Evolutionary conservation across 37 sponge, comb jelly and placozoan species (phyloP), one percentile per base, ranked within the genome.

Genomic region (Corticium candelabrum): DNA sequence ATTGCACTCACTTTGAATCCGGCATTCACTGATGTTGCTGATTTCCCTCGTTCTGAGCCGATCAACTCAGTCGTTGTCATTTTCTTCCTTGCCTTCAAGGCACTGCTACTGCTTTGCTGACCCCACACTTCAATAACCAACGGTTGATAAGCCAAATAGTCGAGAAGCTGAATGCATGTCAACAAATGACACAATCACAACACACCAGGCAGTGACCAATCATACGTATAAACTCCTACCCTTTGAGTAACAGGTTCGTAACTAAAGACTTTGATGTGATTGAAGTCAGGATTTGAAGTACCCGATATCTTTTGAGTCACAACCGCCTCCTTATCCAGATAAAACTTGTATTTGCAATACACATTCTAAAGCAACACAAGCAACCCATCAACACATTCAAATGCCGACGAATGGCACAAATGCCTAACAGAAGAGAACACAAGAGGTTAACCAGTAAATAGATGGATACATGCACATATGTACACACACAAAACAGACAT

Each of bases 51-150:
- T n/a, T 82, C 72, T 3, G 35, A 37, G 57, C 43, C 31, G 11
- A 74, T 67, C 37, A 82, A 34, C 41, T 82, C 40, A 34, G 39
- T 50, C 29, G 83, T 82, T 2, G 78, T 62, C 68, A 76, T 36
- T 21, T 50, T 50, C 62, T 50, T 50, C n/a, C n/a, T n/a, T n/a
- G n/a, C n/a, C 3, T 76, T 77, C 1, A 38, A 11, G 2, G 15
- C 30, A 69, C 69, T 82, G 3, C 38, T 29, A 11, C 33, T 43
- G 1, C 67, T 70, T 77, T 89, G 83, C 2, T 85, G 77, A 2
- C 86, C 85, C 83, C 86, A 85, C 1, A 89, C 68, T 41, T 86
- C 87, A 32, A 89, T 86, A 2, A 86, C 69, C 27, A 89, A 69
- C 32, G 84, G 79, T 74, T 89, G 81, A 21, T 74, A 41, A 1